Evolutionary conservation across 2,113 vertebrate genomes (phyloP), one percentile per base, ranked within the genome.

Genomic region (Pedionomus torquatus): DNA sequence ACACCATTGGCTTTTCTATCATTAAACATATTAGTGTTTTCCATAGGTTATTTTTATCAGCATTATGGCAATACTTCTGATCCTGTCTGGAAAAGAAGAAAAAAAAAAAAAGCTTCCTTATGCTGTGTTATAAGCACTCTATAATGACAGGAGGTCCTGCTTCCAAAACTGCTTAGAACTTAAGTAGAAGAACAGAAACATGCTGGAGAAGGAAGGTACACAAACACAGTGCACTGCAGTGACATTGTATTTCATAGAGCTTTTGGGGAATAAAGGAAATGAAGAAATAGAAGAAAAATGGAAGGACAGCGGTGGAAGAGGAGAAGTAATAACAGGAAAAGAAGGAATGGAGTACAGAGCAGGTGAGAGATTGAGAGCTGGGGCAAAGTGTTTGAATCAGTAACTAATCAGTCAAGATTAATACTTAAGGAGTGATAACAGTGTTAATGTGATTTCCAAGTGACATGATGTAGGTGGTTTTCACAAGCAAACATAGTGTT

Each of bases 381-480:
- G 16, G 16, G 52, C 13, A 70, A 87, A 78, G 39, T 17, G 35
- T n/a, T 51, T 83, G 80, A 94, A 90, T 89, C 72, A 74, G 28
- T 95, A 83, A 66, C 55, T 69, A 87, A 77, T 91, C 91, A 83
- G 69, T 89, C 64, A 87, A 74, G 70, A 83, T 91, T 87, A 97
- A 96, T 95, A 77, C 66, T 35, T 94, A 51, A 83, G 58, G 63
- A 95, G 70, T 81, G 83, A 90, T 83, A 72, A 94, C 80, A 89
- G 82, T 93, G 89, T 83, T 95, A 95, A 94, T 81, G 51, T 88
- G 39, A 76, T 88, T 96, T 97, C 91, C 57, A 94, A 96, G 90
- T 96, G 95, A 95, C 71, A 92, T 9, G 44, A 37, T 77, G 94
- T 95, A 93, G 96, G 96, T 96, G 93, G 92, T 71, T 93, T 94